Base-by-base conservation (phyloP, 2,888 invertebrate species). In the Drosophila pseudotakahashii region DNA sequence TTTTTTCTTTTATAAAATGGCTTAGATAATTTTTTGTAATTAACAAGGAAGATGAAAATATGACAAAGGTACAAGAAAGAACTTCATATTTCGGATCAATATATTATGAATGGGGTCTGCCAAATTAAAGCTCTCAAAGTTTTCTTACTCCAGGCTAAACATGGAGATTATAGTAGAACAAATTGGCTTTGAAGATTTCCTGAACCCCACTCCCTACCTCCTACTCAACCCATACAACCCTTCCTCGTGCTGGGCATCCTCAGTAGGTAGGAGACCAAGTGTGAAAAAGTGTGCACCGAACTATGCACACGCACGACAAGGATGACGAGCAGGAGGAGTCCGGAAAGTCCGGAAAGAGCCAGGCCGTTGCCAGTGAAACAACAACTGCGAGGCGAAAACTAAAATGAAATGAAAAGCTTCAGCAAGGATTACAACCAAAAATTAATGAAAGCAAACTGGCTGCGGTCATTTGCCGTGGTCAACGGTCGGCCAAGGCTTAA, bases 381-480 rank as follows among this genome's bases (percentile, higher is more conserved):
- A 58, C 70, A 79, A 60, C 58, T 57, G 59, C 42, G 53, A 72
- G 77, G 50, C 68, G 70, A 72, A 79, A 79, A 85, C 83, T 79
- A 79, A 81, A 85, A 85, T 79, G 78, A 79, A 85, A 84, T 79
- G 81, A 88, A 87, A 82, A 79, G 85, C 88, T 84, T 81, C 84
- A 79, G 78, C 81, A 81, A 88, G 85, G 89, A 86, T 88, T 89
- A 88, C 87, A 88, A 88, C 87, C 89, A 80, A 87, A 89, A 89
- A 89, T 88, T 87, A 89, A 89, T 89, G 89, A 88, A 89, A 89
- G 89, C 88, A 89, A 88, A 88, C 88, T 81, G 89, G 89, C 87
- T 85, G 84, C 80, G 89, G 89, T 85, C 85, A 89, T 85, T 85
- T 81, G 83, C 76, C 71, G 81, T 87, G 85, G 87, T 86, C 85